Evolutionary conservation across 2,888 invertebrate genomes (phyloP).

Genomic region (Dasysyrphus tricinctus): DNA sequence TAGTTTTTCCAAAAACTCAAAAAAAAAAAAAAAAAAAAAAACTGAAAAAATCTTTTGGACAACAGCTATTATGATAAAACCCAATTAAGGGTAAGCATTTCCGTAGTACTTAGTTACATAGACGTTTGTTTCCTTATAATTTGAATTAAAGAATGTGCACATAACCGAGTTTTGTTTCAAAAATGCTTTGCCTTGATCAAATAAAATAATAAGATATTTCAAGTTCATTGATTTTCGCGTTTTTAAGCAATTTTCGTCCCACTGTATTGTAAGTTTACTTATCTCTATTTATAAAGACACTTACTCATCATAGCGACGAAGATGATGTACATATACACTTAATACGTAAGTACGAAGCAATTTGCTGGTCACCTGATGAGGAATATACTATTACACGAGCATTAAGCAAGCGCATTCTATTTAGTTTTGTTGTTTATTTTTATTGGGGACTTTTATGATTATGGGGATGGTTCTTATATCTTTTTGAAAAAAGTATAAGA

Average conservation of each 20-base stretch:
- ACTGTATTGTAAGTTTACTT: conserved; percentile 19
- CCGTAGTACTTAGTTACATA: too few relatives aligned
- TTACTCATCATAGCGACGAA: conserved; percentile 60
- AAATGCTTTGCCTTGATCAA: background rate
- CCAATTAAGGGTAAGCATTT: too few relatives aligned
- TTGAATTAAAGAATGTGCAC: too few relatives aligned
- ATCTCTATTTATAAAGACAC: conserved; percentile 66
- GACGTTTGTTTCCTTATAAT: too few relatives aligned
- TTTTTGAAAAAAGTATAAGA: background rate
- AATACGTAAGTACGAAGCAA: conserved; percentile 25
- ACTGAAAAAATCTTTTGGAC: too few relatives aligned
- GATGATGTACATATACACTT: conserved; percentile 13
- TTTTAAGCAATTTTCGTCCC: background rate
- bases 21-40: too few relatives aligned
- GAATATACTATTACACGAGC: conserved; percentile 55
- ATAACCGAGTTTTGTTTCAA: background rate
- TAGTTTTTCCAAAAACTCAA: too few relatives aligned
- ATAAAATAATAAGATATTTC: too few relatives aligned
- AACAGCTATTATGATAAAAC: too few relatives aligned
- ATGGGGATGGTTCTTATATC: background rate
- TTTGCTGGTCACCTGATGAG: conserved; percentile 65
- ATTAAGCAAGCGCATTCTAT: conserved; percentile 20
- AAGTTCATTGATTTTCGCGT: too few relatives aligned
- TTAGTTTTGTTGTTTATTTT: conserved; percentile 17
- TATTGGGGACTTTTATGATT: conserved; percentile 21